Conservation (phyloP, 2,797 vertebrate genomes). For the Epinephelus malabaricus region DNA sequence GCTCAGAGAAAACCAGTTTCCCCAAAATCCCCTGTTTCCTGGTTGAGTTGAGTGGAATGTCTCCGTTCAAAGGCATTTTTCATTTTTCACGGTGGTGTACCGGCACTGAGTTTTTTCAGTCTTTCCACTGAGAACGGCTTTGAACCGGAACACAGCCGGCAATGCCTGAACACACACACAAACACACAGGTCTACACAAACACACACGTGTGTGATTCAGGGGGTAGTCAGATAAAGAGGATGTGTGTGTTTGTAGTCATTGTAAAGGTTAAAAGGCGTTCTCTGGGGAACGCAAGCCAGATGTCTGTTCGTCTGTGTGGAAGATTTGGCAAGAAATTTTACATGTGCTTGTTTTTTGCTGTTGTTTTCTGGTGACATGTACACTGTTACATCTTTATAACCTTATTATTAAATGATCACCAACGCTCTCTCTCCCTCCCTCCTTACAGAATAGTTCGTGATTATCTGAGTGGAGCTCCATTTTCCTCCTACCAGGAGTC, state of each 20-base stretch:
- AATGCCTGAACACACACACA: conserved; percentile 11
- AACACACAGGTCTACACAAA: conserved; percentile 2
- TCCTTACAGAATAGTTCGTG: conserved; percentile 89
- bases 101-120: conserved; percentile 34
- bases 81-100: conserved; percentile 42
- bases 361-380: conserved; percentile 12
- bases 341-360: neutral
- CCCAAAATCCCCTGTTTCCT: conserved; percentile 50
- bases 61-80: conserved; percentile 64
- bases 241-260: conserved; percentile 28
- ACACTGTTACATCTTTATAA: conserved; percentile 18
- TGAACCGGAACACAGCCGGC: conserved; percentile 33
- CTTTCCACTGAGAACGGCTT: conserved; percentile 48
- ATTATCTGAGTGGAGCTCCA: conserved; percentile 92
- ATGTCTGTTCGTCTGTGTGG: conserved; percentile 12
- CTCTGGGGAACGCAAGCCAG: conserved; percentile 4
- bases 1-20: conserved; percentile 24
- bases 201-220: conserved; percentile 14
- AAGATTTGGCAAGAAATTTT: conserved; percentile 1
- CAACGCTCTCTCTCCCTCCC: conserved; percentile 31
- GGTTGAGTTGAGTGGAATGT: conserved; percentile 45
- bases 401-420: conserved; percentile 48
- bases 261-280: conserved; percentile 29
- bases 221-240: conserved; percentile 28
- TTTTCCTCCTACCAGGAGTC: conserved; percentile 94